A percentile compares a stretch with the other conserved stretches of the same genome.
Evolutionary conservation across 2,888 invertebrate genomes (phyloP).

Genomic region (Thereva unica): DNA sequence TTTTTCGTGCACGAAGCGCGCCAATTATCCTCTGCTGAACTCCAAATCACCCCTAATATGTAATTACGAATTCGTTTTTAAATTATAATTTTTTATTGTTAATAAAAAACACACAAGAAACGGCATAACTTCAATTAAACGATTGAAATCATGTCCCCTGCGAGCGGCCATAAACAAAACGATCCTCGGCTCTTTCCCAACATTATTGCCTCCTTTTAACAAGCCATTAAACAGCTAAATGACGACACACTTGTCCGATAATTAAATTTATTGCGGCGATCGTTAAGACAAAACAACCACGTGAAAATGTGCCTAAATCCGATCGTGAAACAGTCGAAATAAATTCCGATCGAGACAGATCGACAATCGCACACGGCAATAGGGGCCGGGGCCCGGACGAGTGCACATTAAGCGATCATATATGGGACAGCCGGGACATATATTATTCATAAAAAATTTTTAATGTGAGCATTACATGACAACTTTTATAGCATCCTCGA

Average conservation of each 20-base stretch:
- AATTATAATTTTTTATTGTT: too few relatives aligned
- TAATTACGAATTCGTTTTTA: too few relatives aligned
- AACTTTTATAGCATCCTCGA: slow-evolving; percentile 34
- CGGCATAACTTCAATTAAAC: too few relatives aligned
- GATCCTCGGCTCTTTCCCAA: too few relatives aligned
- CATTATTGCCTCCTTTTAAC: background rate
- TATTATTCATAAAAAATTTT: slow-evolving; percentile 32
- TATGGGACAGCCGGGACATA: slow-evolving; percentile 23
- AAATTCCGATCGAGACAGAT: slow-evolving; percentile 7
- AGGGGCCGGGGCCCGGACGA: slow-evolving; percentile 4
- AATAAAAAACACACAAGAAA: too few relatives aligned
- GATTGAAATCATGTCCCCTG: too few relatives aligned
- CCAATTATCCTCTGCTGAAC: too few relatives aligned
- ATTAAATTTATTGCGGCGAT: slow-evolving; percentile 36
- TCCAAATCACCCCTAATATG: too few relatives aligned
- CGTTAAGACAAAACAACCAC: slow-evolving; percentile 30
- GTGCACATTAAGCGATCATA: slow-evolving; percentile 31
- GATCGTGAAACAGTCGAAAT: slow-evolving; percentile 19
- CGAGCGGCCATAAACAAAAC: too few relatives aligned
- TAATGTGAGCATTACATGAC: slow-evolving; percentile 36
- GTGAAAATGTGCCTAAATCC: slow-evolving; percentile 20
- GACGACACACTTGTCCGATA: slow-evolving; percentile 34
- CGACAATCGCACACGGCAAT: background rate
- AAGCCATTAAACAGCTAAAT: slow-evolving; percentile 30
- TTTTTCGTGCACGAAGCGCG: too few relatives aligned